Percentiles rank a stretch among this genome's conserved stretches.
Conservation (phyloP, 2,113 vertebrate species). For the Lathamus discolor region DNA sequence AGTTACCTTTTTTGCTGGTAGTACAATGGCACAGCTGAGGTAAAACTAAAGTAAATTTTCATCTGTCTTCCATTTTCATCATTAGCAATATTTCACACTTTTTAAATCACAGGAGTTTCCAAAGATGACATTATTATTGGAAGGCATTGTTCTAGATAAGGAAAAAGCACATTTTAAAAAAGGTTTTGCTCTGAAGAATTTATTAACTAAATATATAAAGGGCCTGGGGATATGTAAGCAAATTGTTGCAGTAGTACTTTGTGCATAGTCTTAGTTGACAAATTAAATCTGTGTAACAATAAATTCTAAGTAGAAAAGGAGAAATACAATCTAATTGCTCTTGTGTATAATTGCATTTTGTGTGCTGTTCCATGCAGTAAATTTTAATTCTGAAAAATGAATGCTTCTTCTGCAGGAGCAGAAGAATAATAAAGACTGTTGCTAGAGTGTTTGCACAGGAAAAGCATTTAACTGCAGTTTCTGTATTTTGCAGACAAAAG, state of each 20-base stretch:
- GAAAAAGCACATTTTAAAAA: not conserved
- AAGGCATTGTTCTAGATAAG: not conserved
- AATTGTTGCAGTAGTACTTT: not conserved
- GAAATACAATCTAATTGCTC: not conserved
- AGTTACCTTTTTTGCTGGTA: not conserved
- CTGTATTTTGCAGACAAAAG: slow-evolving; percentile 85
- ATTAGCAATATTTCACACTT: not conserved
- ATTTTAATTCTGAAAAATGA: not conserved
- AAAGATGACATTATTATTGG: not conserved
- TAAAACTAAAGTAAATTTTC: not conserved
- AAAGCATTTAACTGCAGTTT: not conserved
- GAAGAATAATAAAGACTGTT: not conserved
- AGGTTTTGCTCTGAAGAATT: not conserved
- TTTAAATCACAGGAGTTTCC: not conserved
- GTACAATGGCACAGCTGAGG: not conserved
- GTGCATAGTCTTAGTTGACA: not conserved
- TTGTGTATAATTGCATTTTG: not conserved
- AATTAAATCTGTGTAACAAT: not conserved
- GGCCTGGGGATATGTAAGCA: not conserved
- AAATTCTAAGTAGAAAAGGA: not conserved
- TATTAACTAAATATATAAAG: not conserved
- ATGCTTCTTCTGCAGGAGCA: not conserved
- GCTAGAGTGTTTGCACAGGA: not conserved
- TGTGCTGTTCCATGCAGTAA: not conserved
- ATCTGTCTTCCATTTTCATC: not conserved